Conservation (phyloP, 2,113 vertebrate species). For the Myanophis thanlyinensis region DNA sequence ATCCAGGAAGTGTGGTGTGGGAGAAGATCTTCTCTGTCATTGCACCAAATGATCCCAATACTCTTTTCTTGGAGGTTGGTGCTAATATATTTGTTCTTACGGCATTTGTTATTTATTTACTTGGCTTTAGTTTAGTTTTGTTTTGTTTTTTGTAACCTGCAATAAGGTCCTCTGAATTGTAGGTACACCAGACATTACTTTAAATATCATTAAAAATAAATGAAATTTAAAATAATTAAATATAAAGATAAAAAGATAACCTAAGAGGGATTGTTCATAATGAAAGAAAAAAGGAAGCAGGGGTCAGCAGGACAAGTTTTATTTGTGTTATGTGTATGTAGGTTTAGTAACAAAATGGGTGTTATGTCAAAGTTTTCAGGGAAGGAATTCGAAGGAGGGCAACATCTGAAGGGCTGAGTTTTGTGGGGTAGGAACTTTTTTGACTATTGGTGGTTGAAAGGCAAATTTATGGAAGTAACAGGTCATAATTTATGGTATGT, state of each 20-base stretch:
- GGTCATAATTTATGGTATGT: background rate
- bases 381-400: background rate
- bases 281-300: background rate
- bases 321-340: background rate
- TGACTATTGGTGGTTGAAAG: background rate
- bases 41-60: background rate
- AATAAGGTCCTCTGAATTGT: background rate
- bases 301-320: background rate
- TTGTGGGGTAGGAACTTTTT: background rate
- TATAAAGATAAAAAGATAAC: background rate
- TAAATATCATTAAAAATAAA: background rate
- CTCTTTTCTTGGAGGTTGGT: background rate
- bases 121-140: background rate
- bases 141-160: background rate
- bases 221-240: background rate
- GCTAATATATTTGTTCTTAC: background rate
- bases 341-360: background rate
- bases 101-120: background rate
- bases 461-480: background rate
- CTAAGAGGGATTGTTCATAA: background rate
- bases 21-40: background rate
- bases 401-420: background rate
- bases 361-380: background rate
- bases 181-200: background rate
- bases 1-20: background rate